These are phyloP conservation scores for Ophthalmolycus amberensis DNA, from an alignment of 2,113 vertebrate species.

Conservation along the genomic window DNA sequence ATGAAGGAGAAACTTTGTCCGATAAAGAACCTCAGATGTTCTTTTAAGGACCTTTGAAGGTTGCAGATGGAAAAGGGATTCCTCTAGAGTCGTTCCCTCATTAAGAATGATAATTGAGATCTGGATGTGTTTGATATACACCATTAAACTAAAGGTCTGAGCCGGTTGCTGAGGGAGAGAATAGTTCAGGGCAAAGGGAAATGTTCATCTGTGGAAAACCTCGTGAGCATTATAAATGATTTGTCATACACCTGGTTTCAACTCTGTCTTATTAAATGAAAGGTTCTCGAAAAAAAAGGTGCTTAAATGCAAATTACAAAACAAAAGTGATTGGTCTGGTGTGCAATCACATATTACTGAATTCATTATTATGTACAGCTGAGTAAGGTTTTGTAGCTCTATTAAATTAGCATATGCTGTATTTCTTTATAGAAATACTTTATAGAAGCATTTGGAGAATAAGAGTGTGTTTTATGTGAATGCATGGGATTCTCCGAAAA, in stretches of 20 bases:
- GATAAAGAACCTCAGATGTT: slow-evolving; percentile 79
- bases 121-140: slow-evolving; percentile 75
- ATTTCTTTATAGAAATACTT: neutral
- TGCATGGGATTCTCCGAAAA: neutral
- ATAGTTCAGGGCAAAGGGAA: slow-evolving; percentile 38
- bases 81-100: slow-evolving; percentile 75
- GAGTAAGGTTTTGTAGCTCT: neutral
- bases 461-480: neutral
- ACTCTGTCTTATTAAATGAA: neutral
- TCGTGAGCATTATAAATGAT: slow-evolving; percentile 33
- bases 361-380: neutral
- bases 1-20: slow-evolving; percentile 78
- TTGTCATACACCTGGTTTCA: slow-evolving; percentile 15
- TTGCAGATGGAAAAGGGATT: slow-evolving; percentile 72
- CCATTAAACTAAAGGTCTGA: slow-evolving; percentile 73
- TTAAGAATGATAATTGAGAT: slow-evolving; percentile 80
- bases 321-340: neutral
- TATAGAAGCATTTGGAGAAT: neutral
- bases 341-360: neutral
- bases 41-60: slow-evolving; percentile 81
- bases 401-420: too few species aligned
- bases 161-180: slow-evolving; percentile 49
- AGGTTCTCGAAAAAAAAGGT: neutral
- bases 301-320: neutral
- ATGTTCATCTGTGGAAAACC: slow-evolving; percentile 52